Evolutionary conservation across 2,888 invertebrate species (phyloP), one percentile per base, ranked within the genome.

Genomic region (Coremacera marginata): DNA sequence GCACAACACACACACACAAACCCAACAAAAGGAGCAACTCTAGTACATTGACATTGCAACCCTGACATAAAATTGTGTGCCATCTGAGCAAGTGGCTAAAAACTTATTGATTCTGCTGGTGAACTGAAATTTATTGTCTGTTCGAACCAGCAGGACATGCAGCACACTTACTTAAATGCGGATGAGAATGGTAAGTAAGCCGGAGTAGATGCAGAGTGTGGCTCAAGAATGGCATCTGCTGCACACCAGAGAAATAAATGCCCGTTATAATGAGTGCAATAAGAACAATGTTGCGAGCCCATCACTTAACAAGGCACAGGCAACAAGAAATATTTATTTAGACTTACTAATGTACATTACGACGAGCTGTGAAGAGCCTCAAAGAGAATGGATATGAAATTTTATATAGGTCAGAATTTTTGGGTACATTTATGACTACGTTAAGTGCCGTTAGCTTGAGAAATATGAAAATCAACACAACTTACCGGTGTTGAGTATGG

Each of bases 401-500:
- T n/a, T n/a, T n/a, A n/a, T n/a, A n/a, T n/a, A n/a, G n/a, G n/a
- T n/a, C n/a, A n/a, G n/a, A n/a, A n/a, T n/a, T n/a, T n/a, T n/a
- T n/a, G n/a, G n/a, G n/a, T n/a, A n/a, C n/a, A n/a, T n/a, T n/a
- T n/a, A n/a, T n/a, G n/a, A n/a, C n/a, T n/a, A n/a, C n/a, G 44
- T 44, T 44, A 11, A 44, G 14, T 44, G 44, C 44, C 44, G 11
- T 14, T 44, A 44, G 11, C 44, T 44, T 14, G 14, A 62, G 1
- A 62, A 62, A 25, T 25, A 22, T 3, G 25, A 34, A 65, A 16
- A 8, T 0, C 1, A 57, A 5, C 4, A 19, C 27, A 76, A 93
- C 95, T 95, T 90, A 97, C 97, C 95, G 95, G 93, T 89, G 95
- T 96, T 27, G 96, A 96, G 90, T 96, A 97, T 60, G 97, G 97